Base-by-base conservation (phyloP, 92 coral and sea anemone genomes). In the Bergia sp. region DNA sequence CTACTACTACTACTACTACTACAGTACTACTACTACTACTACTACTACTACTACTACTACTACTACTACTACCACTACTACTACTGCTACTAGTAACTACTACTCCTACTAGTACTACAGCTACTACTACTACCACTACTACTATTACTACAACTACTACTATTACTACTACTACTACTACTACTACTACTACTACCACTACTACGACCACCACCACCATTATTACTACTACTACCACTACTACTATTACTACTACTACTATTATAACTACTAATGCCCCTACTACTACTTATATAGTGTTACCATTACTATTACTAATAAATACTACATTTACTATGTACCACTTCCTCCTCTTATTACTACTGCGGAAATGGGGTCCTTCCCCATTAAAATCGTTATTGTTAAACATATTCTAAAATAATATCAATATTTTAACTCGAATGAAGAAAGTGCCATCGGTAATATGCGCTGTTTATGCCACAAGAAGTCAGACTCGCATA, bases 121-220 rank as follows among this genome's bases (percentile, higher is more conserved):
- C 82, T 77, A 50, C 82, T 77, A 77, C 82, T 77, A 20, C 53
- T 77, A 77, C 82, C 37, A 77, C 82, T 77, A 37, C 82, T 77
- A 50, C 82, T 77, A 50, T 50, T 77, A 23, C 49, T 77, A 23
- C 82, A 0, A 50, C 82, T 13, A 50, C 82, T 77, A 77, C 82
- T 77, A 77, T 50, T 77, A 50, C 82, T 77, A 5, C 82, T 77
- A 21, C 82, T 77, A 50, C 82, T 77, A 5, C 82, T 77, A 21
- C 82, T 77, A 77, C 82, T 77, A 38, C 82, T 77, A 77, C 82
- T 77, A 50, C 82, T 77, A 38, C 82, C 37, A 50, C 82, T 77
- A 77, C 82, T 77, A 50, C 82, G 36, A 23, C 82, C 37, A 77
- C 82, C 37, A 50, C 82, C 37, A 77, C 49, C 37, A 50, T 2